These are phyloP conservation scores for Zosterops borbonicus DNA, from an alignment of 2,113 vertebrate genomes.

Conservation along the genomic window DNA sequence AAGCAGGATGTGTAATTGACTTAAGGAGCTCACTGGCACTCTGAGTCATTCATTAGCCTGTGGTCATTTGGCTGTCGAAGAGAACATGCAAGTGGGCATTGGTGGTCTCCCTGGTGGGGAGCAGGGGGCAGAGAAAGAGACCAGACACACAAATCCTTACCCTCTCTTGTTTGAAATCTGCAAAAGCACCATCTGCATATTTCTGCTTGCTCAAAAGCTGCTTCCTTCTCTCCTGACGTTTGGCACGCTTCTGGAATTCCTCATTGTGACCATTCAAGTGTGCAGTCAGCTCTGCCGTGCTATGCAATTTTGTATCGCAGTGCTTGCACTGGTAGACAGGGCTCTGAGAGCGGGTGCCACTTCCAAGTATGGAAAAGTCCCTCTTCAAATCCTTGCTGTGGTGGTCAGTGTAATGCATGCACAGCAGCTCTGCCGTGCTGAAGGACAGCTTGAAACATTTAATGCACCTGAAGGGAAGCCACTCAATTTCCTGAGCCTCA, in stretches of 20 bases:
- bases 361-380: constrained; percentile 86
- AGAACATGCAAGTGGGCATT: constrained; percentile 70
- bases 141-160: constrained; percentile 74
- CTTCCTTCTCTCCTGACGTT: constrained; percentile 87
- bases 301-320: constrained; percentile 89
- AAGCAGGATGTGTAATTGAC: constrained; percentile 69
- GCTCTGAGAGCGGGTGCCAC: constrained; percentile 74
- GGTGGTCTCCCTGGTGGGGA: constrained; percentile 2
- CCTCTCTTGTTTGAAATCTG: constrained; percentile 89
- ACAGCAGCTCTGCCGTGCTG: constrained; percentile 86
- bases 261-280: constrained; percentile 93
- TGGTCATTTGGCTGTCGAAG: constrained; percentile 68
- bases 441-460: constrained; percentile 95
- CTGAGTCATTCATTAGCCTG: constrained; percentile 70
- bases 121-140: constrained; percentile 47
- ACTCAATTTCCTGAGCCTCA: constrained; percentile 81
- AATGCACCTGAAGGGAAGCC: constrained; percentile 92
- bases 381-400: constrained; percentile 92
- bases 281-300: constrained; percentile 82
- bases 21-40: constrained; percentile 69
- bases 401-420: constrained; percentile 95
- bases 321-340: constrained; percentile 92
- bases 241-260: constrained; percentile 93
- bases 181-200: constrained; percentile 77
- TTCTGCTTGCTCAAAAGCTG: constrained; percentile 92